A percentile compares a stretch with the other conserved stretches of the same genome.
Evolutionary conservation across 2,113 vertebrate species (phyloP).

Genomic region (Syngnathus scovelli): DNA sequence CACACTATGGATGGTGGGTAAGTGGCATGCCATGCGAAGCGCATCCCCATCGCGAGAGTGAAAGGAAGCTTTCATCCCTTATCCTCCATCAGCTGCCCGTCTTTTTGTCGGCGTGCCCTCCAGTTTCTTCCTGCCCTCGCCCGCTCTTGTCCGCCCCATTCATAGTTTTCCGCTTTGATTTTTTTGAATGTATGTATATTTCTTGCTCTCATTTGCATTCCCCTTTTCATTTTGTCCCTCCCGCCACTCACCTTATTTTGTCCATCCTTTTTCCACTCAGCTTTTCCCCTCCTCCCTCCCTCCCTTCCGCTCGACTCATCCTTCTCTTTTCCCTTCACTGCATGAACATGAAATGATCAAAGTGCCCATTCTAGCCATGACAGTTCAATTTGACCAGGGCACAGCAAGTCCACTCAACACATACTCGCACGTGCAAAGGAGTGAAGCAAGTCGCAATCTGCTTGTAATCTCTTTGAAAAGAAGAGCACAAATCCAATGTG

Average conservation of each 20-base stretch:
- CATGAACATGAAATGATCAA: constrained; percentile 62
- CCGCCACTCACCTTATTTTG: background rate
- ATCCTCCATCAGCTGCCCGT: constrained; percentile 51
- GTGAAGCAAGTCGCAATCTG: background rate
- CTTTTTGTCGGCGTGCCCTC: constrained; percentile 24
- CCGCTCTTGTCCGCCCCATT: background rate
- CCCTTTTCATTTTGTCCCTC: background rate
- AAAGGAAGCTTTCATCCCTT: constrained; percentile 64
- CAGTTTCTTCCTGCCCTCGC: constrained; percentile 21
- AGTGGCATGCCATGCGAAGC: constrained; percentile 62
- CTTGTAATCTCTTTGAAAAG: constrained; percentile 1
- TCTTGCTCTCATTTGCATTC: constrained; percentile 10
- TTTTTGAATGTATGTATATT: constrained; percentile 11
- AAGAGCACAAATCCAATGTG: background rate
- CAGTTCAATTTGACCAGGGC: constrained; percentile 56
- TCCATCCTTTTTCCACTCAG: background rate
- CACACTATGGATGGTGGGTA: constrained; percentile 69
- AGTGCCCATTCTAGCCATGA: constrained; percentile 61
- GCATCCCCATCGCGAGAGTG: constrained; percentile 56
- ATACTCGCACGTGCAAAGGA: constrained; percentile 7
- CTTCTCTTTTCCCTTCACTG: constrained; percentile 35
- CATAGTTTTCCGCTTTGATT: background rate
- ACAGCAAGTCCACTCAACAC: constrained; percentile 4
- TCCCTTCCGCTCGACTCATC: constrained; percentile 17
- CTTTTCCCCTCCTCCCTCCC: constrained; percentile 5